Percentiles rank a stretch among this genome's conserved stretches.
Evolutionary conservation across 2,113 vertebrate genomes (phyloP).

Genomic region (Oreochromis tanganicae): DNA sequence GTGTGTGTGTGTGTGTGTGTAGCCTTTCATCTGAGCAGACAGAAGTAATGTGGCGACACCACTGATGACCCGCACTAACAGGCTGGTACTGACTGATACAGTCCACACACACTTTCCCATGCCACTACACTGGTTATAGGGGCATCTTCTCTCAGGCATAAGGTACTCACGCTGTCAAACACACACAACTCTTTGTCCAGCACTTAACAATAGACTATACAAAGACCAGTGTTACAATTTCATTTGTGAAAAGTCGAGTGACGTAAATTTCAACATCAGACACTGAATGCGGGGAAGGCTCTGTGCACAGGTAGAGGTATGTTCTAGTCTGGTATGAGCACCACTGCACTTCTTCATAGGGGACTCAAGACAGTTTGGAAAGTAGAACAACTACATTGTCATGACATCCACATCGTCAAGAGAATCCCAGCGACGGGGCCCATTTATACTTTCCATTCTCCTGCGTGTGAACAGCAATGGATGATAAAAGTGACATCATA

Average conservation of each 20-base stretch:
- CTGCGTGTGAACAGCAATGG: background rate
- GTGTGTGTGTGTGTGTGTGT: constrained; percentile 3
- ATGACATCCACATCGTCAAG: background rate
- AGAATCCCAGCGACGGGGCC: background rate
- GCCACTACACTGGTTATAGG: background rate
- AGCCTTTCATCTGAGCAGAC: constrained; percentile 1
- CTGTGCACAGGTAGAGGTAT: background rate
- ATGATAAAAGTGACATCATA: background rate
- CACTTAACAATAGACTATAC: constrained; percentile 33
- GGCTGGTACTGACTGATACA: constrained; percentile 49
- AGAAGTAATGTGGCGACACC: background rate
- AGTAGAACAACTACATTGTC: background rate
- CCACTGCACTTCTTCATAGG: background rate
- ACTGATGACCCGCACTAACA: constrained; percentile 17
- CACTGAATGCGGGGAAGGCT: background rate
- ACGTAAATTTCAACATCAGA: background rate
- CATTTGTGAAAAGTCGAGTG: background rate
- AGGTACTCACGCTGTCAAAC: constrained; percentile 13
- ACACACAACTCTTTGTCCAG: constrained; percentile 48
- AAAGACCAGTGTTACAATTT: background rate
- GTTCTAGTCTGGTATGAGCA: background rate
- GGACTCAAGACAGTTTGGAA: background rate
- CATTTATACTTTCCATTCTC: background rate
- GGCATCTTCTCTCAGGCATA: constrained; percentile 23
- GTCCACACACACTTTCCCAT: background rate